phyloP scores from a whole-genome alignment of 2,888 invertebrate genomes.

The Nipponacmea schrenckii region DNA sequence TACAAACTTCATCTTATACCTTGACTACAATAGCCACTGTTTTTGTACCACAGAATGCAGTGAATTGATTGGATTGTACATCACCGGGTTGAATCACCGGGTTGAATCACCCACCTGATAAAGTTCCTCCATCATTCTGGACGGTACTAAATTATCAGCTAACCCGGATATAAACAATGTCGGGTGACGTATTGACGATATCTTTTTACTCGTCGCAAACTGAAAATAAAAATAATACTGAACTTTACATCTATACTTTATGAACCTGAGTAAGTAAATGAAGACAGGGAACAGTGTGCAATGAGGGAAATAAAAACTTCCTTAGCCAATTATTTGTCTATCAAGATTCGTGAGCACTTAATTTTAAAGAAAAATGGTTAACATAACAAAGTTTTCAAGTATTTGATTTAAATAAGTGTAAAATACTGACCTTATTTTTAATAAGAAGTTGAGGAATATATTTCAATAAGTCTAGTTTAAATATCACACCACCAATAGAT shows the following conservation, averaged over 20 bases:
- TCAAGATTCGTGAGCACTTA: too few species aligned
- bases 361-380: too few species aligned
- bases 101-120: slow-evolving; percentile 70
- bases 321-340: too few species aligned
- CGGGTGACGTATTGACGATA: slow-evolving; percentile 79
- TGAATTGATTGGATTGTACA: too few species aligned
- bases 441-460: slow-evolving; percentile 86
- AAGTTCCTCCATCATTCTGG: slow-evolving; percentile 87
- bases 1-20: too few species aligned
- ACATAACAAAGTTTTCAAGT: too few species aligned
- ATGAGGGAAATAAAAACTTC: too few species aligned
- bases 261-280: too few species aligned
- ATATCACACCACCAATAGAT: slow-evolving; percentile 86
- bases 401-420: background rate
- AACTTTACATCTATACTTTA: background rate
- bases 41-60: too few species aligned
- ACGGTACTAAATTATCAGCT: slow-evolving; percentile 88
- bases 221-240: slow-evolving; percentile 45
- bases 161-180: slow-evolving; percentile 89
- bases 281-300: too few species aligned
- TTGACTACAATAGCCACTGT: too few species aligned
- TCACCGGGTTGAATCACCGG: too few species aligned
- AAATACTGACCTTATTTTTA: slow-evolving; percentile 85
- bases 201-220: slow-evolving; percentile 74
- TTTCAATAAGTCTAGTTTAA: slow-evolving; percentile 77